These are phyloP conservation scores for Eptesicus fuscus DNA, from an alignment of 2,113 vertebrate species.

Conservation along the genomic window DNA sequence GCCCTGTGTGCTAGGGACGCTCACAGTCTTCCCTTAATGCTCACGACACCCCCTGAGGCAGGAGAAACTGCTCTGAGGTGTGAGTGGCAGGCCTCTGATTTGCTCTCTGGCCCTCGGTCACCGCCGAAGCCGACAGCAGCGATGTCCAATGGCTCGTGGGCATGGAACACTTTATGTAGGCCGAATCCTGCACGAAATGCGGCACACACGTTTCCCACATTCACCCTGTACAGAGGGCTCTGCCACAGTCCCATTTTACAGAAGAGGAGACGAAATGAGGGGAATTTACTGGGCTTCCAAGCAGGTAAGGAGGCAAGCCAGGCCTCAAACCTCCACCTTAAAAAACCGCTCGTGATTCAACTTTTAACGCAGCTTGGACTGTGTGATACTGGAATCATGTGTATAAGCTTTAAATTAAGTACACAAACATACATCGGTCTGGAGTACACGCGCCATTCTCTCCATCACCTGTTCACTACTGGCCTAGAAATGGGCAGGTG, in stretches of 20 bases:
- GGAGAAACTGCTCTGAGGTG: background rate
- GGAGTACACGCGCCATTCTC: background rate
- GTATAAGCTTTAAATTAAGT: background rate
- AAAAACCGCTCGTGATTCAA: background rate
- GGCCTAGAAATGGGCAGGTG: background rate
- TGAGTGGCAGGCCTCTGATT: background rate
- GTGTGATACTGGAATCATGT: background rate
- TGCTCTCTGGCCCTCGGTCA: background rate
- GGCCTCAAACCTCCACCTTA: background rate
- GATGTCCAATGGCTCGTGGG: background rate
- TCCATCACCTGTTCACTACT: background rate
- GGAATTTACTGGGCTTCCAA: background rate
- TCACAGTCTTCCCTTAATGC: background rate
- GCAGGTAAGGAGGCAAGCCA: background rate
- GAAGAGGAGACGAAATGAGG: background rate
- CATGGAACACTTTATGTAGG: fast-evolving
- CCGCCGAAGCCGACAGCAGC: background rate
- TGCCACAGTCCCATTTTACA: background rate
- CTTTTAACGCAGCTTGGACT: background rate
- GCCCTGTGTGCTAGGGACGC: background rate
- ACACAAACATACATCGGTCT: background rate
- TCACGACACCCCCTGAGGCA: background rate
- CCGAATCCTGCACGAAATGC: background rate
- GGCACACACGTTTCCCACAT: background rate
- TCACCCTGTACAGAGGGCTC: background rate